These are phyloP conservation scores for Gonocerus acuteangulatus DNA, from an alignment of 2,888 invertebrate genomes.

Conservation along the genomic window DNA sequence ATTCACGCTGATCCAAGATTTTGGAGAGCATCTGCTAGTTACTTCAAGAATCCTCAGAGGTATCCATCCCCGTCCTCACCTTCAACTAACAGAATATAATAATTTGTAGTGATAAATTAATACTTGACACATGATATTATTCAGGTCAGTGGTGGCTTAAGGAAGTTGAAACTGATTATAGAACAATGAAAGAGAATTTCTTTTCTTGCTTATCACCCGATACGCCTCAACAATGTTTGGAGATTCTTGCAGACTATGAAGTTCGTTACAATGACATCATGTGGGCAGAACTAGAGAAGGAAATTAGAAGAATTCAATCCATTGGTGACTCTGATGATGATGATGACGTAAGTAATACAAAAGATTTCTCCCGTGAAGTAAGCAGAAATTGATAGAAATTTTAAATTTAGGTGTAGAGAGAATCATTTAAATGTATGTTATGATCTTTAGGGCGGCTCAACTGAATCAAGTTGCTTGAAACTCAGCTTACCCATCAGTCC, in stretches of 20 bases:
- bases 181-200: not conserved
- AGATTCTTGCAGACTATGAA: conserved; percentile 7
- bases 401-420: too few species aligned
- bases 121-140: too few species aligned
- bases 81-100: too few species aligned
- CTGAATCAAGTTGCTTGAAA: too few species aligned
- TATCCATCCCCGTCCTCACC: too few species aligned
- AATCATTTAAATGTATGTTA: too few species aligned
- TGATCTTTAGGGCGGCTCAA: too few species aligned
- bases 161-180: not conserved
- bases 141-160: conserved; percentile 14
- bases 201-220: not conserved
- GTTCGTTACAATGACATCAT: conserved; percentile 7
- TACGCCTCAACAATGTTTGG: not conserved
- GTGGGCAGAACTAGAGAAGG: conserved; percentile 8
- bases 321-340: not conserved
- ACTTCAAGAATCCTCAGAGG: too few species aligned
- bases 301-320: not conserved
- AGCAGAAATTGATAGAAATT: not conserved
- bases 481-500: too few species aligned
- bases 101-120: too few species aligned
- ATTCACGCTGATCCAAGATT: too few species aligned
- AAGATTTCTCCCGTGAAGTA: not conserved
- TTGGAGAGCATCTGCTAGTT: too few species aligned
- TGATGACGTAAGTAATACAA: not conserved